phyloP scores from a whole-genome alignment of 2,888 invertebrate species.

The Antheraea yamamai region DNA sequence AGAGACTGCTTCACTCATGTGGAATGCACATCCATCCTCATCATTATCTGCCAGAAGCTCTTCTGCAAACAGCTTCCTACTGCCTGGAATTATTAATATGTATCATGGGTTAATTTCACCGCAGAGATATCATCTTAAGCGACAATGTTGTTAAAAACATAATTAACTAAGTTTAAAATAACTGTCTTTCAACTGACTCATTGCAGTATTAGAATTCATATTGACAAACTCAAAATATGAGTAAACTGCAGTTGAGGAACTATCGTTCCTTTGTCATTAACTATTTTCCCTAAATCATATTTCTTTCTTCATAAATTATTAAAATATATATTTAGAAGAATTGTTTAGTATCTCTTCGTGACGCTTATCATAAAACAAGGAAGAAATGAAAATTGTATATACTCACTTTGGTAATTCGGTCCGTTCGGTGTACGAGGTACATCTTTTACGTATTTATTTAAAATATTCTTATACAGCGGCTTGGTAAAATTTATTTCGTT shows the following conservation, averaged over 20 bases:
- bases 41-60: slow-evolving; percentile 57
- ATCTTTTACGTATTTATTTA: slow-evolving; percentile 63
- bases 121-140: not conserved
- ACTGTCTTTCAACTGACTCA: not conserved
- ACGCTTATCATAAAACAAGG: not conserved
- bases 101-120: not conserved
- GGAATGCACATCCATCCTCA: slow-evolving; percentile 64
- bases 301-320: not conserved
- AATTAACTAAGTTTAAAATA: not conserved
- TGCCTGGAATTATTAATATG: slow-evolving; percentile 47
- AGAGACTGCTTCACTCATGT: slow-evolving; percentile 71
- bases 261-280: not conserved
- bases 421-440: slow-evolving; percentile 64
- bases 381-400: slow-evolving; percentile 13
- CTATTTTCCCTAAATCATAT: not conserved
- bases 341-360: no score
- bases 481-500: slow-evolving; percentile 69
- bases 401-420: slow-evolving; percentile 75
- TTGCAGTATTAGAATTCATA: no score
- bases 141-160: not conserved
- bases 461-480: slow-evolving; percentile 58
- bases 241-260: not conserved
- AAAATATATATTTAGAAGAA: no score
- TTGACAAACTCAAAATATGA: no score
- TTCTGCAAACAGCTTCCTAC: slow-evolving; percentile 66